These are phyloP conservation scores for Aethes cnicana DNA, from an alignment of 2,888 invertebrate genomes.

Conservation along the genomic window DNA sequence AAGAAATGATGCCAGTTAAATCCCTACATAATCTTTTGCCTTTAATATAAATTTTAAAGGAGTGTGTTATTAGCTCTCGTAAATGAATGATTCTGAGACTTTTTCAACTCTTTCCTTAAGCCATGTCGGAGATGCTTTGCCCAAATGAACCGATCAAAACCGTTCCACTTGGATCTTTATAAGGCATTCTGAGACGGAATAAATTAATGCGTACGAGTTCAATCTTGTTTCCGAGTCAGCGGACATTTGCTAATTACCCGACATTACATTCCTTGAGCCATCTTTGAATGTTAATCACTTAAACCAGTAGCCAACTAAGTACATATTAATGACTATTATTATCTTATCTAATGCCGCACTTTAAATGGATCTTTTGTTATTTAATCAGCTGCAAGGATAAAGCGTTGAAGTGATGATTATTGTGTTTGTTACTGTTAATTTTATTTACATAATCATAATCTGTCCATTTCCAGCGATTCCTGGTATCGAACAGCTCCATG, in stretches of 20 bases:
- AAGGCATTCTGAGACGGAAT: conserved; percentile 6
- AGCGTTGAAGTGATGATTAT: conserved; percentile 20
- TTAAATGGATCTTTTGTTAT: conserved; percentile 38
- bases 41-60: too few relatives aligned
- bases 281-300: conserved; percentile 37
- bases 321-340: conserved; percentile 36
- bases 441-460: conserved; percentile 23
- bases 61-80: too few relatives aligned
- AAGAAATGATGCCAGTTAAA: too few relatives aligned
- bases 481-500: conserved; percentile 48
- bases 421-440: conserved; percentile 18
- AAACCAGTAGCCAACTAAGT: conserved; percentile 46
- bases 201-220: conserved; percentile 20
- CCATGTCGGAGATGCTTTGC: too few relatives aligned
- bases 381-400: conserved; percentile 32
- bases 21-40: too few relatives aligned
- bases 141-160: conserved; percentile 4
- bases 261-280: conserved; percentile 26
- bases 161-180: conserved; percentile 9
- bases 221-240: conserved; percentile 16
- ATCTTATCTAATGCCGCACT: conserved; percentile 52
- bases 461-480: background rate
- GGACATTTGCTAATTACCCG: conserved; percentile 24
- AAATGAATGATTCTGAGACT: too few relatives aligned
- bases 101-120: too few relatives aligned